These are phyloP conservation scores for Drosophila athabasca DNA, from an alignment of 1,140 invertebrate species.

Conservation along the genomic window DNA sequence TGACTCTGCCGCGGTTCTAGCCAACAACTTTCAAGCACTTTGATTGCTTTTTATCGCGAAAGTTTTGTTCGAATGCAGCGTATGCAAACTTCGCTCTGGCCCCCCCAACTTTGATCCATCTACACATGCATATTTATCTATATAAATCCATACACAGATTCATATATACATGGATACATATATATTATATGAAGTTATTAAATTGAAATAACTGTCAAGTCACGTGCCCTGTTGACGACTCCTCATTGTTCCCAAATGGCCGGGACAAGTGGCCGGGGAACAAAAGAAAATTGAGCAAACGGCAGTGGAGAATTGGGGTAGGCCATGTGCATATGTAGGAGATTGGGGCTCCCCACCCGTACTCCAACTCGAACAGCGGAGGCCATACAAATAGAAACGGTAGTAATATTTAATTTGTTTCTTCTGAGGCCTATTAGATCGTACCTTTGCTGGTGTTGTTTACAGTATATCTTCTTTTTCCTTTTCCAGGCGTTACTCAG, in stretches of 20 bases:
- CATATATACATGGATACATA: neutral
- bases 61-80: slow-evolving; percentile 45
- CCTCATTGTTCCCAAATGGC: slow-evolving; percentile 39
- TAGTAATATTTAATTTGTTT: too few relatives aligned
- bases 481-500: too few relatives aligned
- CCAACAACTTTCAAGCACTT: slow-evolving; percentile 70
- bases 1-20: slow-evolving; percentile 35
- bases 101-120: slow-evolving; percentile 23
- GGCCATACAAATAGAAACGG: slow-evolving; percentile 1
- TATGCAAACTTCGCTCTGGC: slow-evolving; percentile 60
- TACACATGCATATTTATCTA: slow-evolving; percentile 15
- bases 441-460: too few relatives aligned
- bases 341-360: slow-evolving; percentile 3
- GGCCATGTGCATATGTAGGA: slow-evolving; percentile 2
- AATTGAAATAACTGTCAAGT: slow-evolving; percentile 64
- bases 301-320: slow-evolving; percentile 10
- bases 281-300: slow-evolving; percentile 15
- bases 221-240: slow-evolving; percentile 41
- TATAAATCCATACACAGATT: too few relatives aligned
- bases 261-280: slow-evolving; percentile 29
- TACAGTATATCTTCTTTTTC: too few relatives aligned
- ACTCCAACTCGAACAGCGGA: slow-evolving; percentile 3
- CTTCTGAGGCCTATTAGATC: too few relatives aligned
- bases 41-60: slow-evolving; percentile 73
- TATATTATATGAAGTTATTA: slow-evolving; percentile 66